Conservation (phyloP, 2,113 vertebrate species). For the Salminus brasiliensis region DNA sequence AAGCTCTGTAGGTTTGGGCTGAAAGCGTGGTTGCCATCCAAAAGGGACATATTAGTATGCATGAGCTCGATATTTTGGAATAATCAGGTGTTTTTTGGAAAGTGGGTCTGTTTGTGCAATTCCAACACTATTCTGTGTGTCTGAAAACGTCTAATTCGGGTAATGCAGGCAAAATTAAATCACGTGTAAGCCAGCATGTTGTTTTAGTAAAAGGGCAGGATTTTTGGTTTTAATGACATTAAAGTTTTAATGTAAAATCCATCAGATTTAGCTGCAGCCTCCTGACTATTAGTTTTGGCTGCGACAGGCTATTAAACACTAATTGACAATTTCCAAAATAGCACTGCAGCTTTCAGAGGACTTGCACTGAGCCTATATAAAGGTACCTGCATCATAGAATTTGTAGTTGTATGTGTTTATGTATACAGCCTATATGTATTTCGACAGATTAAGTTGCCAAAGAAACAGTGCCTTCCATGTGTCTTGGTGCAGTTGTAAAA, state of each 20-base stretch:
- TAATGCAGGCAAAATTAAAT: constrained; percentile 1
- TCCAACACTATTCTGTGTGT: not conserved
- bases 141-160: not conserved
- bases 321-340: not conserved
- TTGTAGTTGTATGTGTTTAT: not conserved
- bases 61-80: not conserved
- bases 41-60: not conserved
- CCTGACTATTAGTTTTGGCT: not conserved
- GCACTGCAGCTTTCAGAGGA: not conserved
- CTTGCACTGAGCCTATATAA: not conserved
- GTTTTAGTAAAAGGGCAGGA: constrained; percentile 9
- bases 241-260: constrained; percentile 1
- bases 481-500: not conserved
- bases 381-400: not conserved
- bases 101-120: not conserved
- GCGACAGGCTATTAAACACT: constrained; percentile 3
- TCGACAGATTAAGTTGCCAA: too few species aligned
- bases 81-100: not conserved
- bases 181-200: not conserved
- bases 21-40: not conserved
- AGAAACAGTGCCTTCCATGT: not conserved
- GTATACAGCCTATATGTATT: too few species aligned
- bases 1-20: not conserved
- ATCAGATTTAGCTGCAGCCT: not conserved
- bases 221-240: too few species aligned